A percentile compares a stretch with the other conserved stretches of the same genome.
Evolutionary conservation across 2,888 invertebrate genomes (phyloP).

Genomic region (Tiliacea aurago): DNA sequence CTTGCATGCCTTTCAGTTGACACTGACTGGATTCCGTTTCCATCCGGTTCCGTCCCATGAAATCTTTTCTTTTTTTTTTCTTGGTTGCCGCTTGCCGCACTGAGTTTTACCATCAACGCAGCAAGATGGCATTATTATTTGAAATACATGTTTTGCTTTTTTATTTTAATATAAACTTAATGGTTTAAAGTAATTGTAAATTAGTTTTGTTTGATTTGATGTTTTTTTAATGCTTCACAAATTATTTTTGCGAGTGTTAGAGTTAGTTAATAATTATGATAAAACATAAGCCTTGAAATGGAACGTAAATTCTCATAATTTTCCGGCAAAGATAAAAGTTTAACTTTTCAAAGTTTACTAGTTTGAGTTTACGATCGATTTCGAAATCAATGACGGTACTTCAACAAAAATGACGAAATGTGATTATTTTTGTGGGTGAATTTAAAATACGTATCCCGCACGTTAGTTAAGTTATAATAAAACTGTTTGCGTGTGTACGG

Average conservation of each 20-base stretch:
- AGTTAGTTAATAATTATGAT: too few species aligned
- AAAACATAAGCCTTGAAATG: background rate
- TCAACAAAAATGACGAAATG: constrained; percentile 21
- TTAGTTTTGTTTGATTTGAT: too few species aligned
- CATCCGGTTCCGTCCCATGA: background rate
- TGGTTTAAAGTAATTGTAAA: background rate
- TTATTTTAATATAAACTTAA: background rate
- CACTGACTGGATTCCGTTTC: background rate
- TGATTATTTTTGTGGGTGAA: constrained; percentile 33
- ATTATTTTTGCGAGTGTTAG: too few species aligned
- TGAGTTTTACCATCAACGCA: constrained; percentile 18
- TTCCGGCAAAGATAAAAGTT: constrained; percentile 33
- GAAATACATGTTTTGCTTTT: background rate
- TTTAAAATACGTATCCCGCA: constrained; percentile 2
- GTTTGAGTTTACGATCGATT: background rate
- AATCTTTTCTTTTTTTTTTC: background rate
- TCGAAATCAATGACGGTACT: constrained; percentile 36
- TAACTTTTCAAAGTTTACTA: constrained; percentile 30
- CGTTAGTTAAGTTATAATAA: background rate
- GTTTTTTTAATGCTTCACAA: background rate
- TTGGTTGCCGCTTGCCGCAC: too few species aligned
- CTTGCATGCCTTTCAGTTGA: background rate
- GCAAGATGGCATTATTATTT: constrained; percentile 9
- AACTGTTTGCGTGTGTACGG: background rate
- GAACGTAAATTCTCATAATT: constrained; percentile 15